Percentiles rank a stretch among this genome's conserved stretches.
Evolutionary conservation across 2,888 invertebrate species (phyloP).

Genomic region (Ypsolopha sequella): DNA sequence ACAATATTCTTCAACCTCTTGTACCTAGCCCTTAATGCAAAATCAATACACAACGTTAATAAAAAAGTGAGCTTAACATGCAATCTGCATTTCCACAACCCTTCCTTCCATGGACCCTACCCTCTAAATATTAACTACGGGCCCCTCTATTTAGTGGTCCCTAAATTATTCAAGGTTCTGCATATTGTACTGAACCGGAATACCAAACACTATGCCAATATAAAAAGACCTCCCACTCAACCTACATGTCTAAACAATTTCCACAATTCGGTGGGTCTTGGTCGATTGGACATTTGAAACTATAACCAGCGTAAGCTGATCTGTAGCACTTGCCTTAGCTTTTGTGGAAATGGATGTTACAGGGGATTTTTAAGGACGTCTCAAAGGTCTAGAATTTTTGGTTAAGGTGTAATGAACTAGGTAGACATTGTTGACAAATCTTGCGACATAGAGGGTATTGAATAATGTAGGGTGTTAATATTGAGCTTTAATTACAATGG

Average conservation of each 20-base stretch:
- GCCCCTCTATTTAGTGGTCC: conserved; percentile 50
- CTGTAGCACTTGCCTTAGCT: neutral
- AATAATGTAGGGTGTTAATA: conserved; percentile 10
- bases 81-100: neutral
- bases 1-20: no score
- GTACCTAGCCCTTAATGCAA: no score
- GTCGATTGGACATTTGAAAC: neutral
- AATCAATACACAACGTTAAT: no score
- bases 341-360: no score
- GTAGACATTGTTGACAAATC: conserved; percentile 20
- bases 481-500: neutral
- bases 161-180: conserved; percentile 53
- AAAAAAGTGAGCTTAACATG: no score
- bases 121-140: conserved; percentile 54
- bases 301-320: neutral
- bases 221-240: conserved; percentile 12
- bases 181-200: conserved; percentile 39
- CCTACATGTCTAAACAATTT: neutral
- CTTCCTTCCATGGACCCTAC: conserved; percentile 37
- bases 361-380: neutral
- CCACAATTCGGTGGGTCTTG: neutral
- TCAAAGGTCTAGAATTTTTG: conserved; percentile 6
- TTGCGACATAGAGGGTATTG: conserved; percentile 8
- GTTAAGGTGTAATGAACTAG: conserved; percentile 13
- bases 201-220: conserved; percentile 29